Conservation (phyloP, 2,797 vertebrate species). For the Artibeus lituratus region DNA sequence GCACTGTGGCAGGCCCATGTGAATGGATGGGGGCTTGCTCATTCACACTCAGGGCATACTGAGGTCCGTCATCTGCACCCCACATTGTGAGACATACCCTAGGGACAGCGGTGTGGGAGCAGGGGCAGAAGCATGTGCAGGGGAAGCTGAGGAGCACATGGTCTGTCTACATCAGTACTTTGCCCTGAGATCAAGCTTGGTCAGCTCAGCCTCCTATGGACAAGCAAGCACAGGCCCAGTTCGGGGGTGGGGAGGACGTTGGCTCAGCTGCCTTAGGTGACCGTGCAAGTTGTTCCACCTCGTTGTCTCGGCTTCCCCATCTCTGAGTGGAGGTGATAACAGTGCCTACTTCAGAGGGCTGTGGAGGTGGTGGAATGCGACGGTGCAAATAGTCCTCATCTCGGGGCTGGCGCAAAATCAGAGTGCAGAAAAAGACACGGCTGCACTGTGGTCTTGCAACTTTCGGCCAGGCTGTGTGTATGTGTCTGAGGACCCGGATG, state of each 20-base stretch:
- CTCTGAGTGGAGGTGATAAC: background rate
- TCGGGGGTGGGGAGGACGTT: background rate
- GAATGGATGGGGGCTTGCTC: background rate
- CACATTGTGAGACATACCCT: background rate
- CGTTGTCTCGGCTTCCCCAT: background rate
- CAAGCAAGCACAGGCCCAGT: background rate
- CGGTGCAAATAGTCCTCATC: background rate
- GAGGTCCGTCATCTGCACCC: background rate
- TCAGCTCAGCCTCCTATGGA: background rate
- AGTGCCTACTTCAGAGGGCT: background rate
- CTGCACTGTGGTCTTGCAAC: background rate
- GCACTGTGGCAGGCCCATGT: background rate
- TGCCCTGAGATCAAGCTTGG: background rate
- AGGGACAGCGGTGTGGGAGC: background rate
- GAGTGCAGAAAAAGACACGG: background rate
- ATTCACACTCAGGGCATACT: accelerated
- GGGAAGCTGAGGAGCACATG: too few species aligned
- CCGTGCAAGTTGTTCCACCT: background rate
- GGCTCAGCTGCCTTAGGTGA: background rate
- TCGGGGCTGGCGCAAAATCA: accelerated
- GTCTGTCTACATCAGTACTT: background rate
- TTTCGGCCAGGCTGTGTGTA: background rate
- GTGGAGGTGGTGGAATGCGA: background rate
- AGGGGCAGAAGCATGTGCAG: too few species aligned
- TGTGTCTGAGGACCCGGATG: background rate